These are phyloP conservation scores for Drosophila sturtevanti DNA, from an alignment of 1,140 invertebrate species.

Conservation along the genomic window DNA sequence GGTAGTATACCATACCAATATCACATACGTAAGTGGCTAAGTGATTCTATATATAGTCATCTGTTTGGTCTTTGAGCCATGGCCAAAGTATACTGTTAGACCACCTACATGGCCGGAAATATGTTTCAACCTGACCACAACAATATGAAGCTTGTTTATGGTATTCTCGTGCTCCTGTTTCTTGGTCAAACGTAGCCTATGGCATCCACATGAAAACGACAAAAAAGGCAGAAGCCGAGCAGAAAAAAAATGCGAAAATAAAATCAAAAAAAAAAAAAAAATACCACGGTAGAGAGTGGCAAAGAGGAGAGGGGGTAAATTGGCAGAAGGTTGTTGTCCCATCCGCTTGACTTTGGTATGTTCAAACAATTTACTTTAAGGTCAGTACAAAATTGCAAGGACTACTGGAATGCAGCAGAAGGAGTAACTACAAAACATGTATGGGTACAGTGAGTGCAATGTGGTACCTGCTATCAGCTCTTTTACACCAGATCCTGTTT, in stretches of 20 bases:
- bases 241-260: too few species aligned
- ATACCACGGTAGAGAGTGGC: too few species aligned
- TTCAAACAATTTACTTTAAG: conserved; percentile 5
- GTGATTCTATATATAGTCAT: too few species aligned
- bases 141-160: conserved; percentile 1
- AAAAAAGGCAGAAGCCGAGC: not conserved
- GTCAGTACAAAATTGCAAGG: not conserved
- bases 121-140: not conserved
- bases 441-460: not conserved
- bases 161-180: not conserved
- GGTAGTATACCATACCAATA: too few species aligned
- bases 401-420: not conserved
- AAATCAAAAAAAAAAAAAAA: too few species aligned
- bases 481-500: not conserved
- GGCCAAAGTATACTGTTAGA: not conserved
- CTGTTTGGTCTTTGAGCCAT: too few species aligned
- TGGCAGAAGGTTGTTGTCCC: not conserved
- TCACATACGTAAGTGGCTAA: too few species aligned
- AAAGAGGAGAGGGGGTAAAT: not conserved
- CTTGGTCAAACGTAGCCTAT: not conserved
- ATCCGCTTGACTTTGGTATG: not conserved
- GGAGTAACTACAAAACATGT: not conserved
- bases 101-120: not conserved
- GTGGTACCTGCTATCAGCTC: not conserved
- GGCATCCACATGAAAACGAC: not conserved